phyloP scores from a whole-genome alignment of 2,888 invertebrate genomes.

The Acrocera orbiculus region DNA sequence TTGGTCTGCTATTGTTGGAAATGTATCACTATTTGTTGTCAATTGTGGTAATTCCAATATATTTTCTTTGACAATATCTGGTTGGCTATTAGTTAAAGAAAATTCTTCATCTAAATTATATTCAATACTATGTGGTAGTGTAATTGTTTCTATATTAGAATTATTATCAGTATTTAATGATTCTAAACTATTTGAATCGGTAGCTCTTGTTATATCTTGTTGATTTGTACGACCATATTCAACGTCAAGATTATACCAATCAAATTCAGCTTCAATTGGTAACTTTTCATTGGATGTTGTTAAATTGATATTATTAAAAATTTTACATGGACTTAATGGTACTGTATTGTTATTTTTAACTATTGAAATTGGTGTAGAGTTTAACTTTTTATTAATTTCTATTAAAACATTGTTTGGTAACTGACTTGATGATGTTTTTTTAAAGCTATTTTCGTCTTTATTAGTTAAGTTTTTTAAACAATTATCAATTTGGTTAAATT shows the following conservation, averaged over 20 bases:
- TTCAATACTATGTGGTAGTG: constrained; percentile 19
- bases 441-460: constrained; percentile 4
- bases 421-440: constrained; percentile 15
- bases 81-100: constrained; percentile 16
- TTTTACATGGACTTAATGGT: neutral
- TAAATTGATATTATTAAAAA: constrained; percentile 1
- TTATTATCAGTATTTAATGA: neutral
- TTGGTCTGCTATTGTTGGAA: constrained; percentile 10
- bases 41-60: constrained; percentile 10
- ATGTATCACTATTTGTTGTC: constrained; percentile 5
- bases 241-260: constrained; percentile 31
- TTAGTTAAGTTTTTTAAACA: constrained; percentile 13
- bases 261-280: constrained; percentile 29
- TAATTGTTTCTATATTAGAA: no score
- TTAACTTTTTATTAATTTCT: constrained; percentile 25
- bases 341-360: no score
- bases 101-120: constrained; percentile 30
- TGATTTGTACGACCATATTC: constrained; percentile 24
- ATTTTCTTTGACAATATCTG: constrained; percentile 16
- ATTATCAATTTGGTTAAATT: constrained; percentile 13
- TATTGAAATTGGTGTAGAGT: constrained; percentile 3
- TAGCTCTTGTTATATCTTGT: constrained; percentile 16
- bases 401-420: constrained; percentile 25
- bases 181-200: constrained; percentile 13
- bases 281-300: constrained; percentile 15